Base-by-base conservation (phyloP, 2,113 vertebrate genomes). In the Nettapus auritus region DNA sequence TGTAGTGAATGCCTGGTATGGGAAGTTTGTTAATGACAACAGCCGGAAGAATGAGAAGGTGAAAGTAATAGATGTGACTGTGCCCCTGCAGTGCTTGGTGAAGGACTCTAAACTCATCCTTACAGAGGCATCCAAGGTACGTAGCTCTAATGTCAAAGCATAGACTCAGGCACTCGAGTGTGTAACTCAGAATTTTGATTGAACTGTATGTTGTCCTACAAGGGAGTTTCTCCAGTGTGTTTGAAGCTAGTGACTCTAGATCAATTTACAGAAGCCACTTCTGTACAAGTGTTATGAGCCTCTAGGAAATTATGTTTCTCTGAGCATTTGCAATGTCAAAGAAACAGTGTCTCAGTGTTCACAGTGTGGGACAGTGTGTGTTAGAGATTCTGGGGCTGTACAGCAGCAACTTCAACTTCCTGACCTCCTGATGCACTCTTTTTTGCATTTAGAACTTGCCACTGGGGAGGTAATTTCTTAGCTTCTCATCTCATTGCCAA, bases 41-140 rank as follows among this genome's bases (percentile, higher is more conserved):
- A 99, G 99, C 93, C 97, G 94, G 95, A 99, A 92, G 97, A 99
- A 98, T 0, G 99, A 99, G 96, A 98, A 98, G 96, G 99, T 98
- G 85, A 99, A 99, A 86, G 99, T 99, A 92, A 99, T 99, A 5
- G 99, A 99, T 2, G 99, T 99, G 94, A 99, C 99, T 0, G 99
- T 99, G 82, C 99, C 99, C 18, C 98, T 99, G 92, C 99, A 99
- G 97, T 99, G 99, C 97, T 97, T 99, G 97, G 99, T 99, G 82
- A 99, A 99, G 89, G 99, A 99, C 97, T 99, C 99, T 0, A 99
- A 99, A 93, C 99, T 99, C 96, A 99, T 99, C 97, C 99, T 99
- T 64, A 99, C 99, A 2, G 99, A 99, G 93, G 98, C 99, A 16
- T 98, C 99, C 94, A 99, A 99, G 99, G 99, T 99, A 97, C 0